These are phyloP conservation scores for Cynopterus sphinx DNA, from an alignment of 2,797 vertebrate genomes.

Conservation along the genomic window DNA sequence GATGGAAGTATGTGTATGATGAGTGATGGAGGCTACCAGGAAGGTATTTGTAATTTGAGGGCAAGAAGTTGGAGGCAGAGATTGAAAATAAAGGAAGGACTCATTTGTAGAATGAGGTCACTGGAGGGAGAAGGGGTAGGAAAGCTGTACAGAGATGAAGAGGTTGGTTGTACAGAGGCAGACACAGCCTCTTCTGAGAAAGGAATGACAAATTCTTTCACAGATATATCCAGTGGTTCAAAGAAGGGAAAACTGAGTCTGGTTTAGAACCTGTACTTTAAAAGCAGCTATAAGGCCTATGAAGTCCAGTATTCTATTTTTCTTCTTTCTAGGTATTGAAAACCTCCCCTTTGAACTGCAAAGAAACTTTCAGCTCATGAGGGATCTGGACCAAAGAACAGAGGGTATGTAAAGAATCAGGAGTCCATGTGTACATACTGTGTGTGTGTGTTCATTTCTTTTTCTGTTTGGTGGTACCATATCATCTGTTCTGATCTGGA, in stretches of 20 bases:
- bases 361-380: slow-evolving; percentile 99
- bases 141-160: neutral
- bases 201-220: neutral
- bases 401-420: slow-evolving; percentile 89
- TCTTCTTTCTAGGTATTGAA: slow-evolving; percentile 92
- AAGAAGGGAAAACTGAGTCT: neutral
- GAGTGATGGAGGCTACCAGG: neutral
- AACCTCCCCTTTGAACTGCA: slow-evolving; percentile 97
- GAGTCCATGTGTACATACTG: neutral
- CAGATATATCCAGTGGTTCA: neutral
- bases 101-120: neutral
- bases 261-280: neutral
- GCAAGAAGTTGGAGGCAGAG: neutral
- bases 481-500: neutral
- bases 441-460: neutral
- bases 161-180: neutral
- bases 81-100: neutral
- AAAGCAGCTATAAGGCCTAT: neutral
- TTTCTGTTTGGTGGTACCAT: neutral
- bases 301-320: neutral
- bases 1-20: neutral
- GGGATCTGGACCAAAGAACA: slow-evolving; percentile 97
- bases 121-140: neutral
- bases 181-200: neutral
- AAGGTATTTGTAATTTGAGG: neutral